Evolutionary conservation across 2,888 invertebrate species (phyloP).

Genomic region (Gari tellinella): DNA sequence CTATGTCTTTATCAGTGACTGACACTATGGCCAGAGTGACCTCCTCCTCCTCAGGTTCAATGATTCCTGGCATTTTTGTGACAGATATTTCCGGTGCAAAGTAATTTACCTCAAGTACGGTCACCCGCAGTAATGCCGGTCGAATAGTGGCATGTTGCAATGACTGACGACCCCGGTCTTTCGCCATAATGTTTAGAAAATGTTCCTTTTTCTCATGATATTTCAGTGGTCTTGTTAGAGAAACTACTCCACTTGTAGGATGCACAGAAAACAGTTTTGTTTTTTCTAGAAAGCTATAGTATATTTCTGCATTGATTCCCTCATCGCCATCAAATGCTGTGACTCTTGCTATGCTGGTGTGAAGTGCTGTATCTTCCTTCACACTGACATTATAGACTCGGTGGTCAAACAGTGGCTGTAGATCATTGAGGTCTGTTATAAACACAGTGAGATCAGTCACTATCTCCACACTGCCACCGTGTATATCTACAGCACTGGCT

Average conservation of each 20-base stretch:
- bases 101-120: slow-evolving; percentile 90
- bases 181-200: slow-evolving; percentile 92
- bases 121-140: slow-evolving; percentile 89
- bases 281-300: slow-evolving; percentile 94
- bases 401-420: slow-evolving; percentile 96
- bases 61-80: slow-evolving; percentile 90
- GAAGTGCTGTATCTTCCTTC: slow-evolving; percentile 94
- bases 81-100: slow-evolving; percentile 93
- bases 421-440: slow-evolving; percentile 87
- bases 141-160: slow-evolving; percentile 82
- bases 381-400: slow-evolving; percentile 94
- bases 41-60: slow-evolving; percentile 91
- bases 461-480: slow-evolving; percentile 75
- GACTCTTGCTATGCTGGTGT: slow-evolving; percentile 89
- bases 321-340: slow-evolving; percentile 97
- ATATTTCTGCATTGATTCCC: slow-evolving; percentile 98
- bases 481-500: slow-evolving; percentile 86
- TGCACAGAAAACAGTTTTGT: slow-evolving; percentile 93
- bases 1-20: slow-evolving; percentile 93
- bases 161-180: slow-evolving; percentile 90
- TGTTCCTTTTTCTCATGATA: slow-evolving; percentile 90
- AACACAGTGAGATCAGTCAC: slow-evolving; percentile 86
- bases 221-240: slow-evolving; percentile 90
- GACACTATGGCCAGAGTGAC: slow-evolving; percentile 94
- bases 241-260: slow-evolving; percentile 95